Percentiles rank a stretch among this genome's conserved stretches.
Conservation (phyloP, 2,797 vertebrate genomes). For the Malacoctenus gilli region DNA sequence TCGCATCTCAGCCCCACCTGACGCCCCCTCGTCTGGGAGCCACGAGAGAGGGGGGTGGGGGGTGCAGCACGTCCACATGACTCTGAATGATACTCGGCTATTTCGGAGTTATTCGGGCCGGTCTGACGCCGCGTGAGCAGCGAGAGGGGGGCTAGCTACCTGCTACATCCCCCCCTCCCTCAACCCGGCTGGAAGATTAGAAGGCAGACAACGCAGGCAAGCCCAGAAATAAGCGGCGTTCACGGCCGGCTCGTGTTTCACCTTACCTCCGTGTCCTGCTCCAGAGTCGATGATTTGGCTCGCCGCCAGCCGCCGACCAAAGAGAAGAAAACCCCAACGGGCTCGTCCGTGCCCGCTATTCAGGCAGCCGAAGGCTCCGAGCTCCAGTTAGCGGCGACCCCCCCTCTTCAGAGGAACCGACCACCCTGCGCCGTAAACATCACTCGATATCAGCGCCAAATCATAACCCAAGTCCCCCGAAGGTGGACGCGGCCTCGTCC, state of each 20-base stretch:
- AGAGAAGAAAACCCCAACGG: slow-evolving; percentile 8
- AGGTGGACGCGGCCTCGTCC: not conserved
- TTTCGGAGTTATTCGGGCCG: no score
- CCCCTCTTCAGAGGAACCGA: slow-evolving; percentile 39
- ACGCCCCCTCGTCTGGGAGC: no score
- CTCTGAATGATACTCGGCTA: no score
- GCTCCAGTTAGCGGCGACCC: slow-evolving; percentile 46
- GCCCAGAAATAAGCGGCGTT: no score
- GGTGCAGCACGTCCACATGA: no score
- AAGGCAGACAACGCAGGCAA: no score
- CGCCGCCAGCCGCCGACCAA: slow-evolving; percentile 56
- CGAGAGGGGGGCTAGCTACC: no score
- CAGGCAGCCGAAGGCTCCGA: slow-evolving; percentile 48
- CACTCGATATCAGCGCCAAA: slow-evolving; percentile 43
- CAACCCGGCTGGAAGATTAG: no score
- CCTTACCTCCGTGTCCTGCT: slow-evolving; percentile 83
- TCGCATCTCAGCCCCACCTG: no score
- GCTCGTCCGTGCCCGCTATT: slow-evolving; percentile 49
- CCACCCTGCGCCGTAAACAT: slow-evolving; percentile 63
- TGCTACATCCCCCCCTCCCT: no score
- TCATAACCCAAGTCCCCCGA: slow-evolving; percentile 25
- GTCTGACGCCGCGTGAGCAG: no score
- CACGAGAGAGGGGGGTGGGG: no score
- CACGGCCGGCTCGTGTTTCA: slow-evolving; percentile 1
- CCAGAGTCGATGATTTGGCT: slow-evolving; percentile 78